Base-by-base conservation (phyloP, 2,888 invertebrate genomes). In the Hirtodrosophila alboralis region DNA sequence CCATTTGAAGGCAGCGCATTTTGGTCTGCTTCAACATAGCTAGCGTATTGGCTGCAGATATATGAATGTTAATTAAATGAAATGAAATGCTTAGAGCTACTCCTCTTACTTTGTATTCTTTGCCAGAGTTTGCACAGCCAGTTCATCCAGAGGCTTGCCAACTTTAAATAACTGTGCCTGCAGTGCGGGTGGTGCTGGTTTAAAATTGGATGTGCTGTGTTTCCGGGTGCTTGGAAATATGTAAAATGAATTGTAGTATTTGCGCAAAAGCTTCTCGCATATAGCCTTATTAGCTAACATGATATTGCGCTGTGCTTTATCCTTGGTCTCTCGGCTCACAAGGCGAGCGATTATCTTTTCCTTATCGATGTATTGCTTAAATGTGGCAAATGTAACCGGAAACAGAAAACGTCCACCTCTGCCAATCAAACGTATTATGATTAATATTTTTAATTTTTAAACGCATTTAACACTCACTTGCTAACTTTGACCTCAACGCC, bases 321-420 rank as follows among this genome's bases (percentile, higher is more conserved):
- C 21, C 7, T 26, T 57, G 37, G 8, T 5, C 7, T 33, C 4
- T 7, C 7, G 38, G 1, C 12, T 12, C 0, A 38, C 21, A 0
- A 56, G 7, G 3, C 1, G 5, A 1, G 31, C 13, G 4, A 67
- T 1, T 1, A 60, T 13, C 6, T 7, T 18, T 0, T 23, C 0
- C 28, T 8, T 41, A 9, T 74, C 12, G 3, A 74, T 9, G 10
- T 65, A 49, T 4, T 33, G 28, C 16, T 52, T 14, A 10, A 78
- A 77, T 1, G 45, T 59, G 1, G 27, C 21, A 1, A 62, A 60
- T 1, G 70, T 8, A 4, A 77, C 75, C 4, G 77, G 77, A 54
- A 76, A 77, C n/a, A 23, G 1, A 6, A 63, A 76, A 0, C 16
- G 36, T 2, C 74, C 76, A 4, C 2, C 3, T 6, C 75, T 73